Evolutionary conservation across 1,140 invertebrate genomes (phyloP), one percentile per base, ranked within the genome.

Genomic region (Globodera rostochiensis): DNA sequence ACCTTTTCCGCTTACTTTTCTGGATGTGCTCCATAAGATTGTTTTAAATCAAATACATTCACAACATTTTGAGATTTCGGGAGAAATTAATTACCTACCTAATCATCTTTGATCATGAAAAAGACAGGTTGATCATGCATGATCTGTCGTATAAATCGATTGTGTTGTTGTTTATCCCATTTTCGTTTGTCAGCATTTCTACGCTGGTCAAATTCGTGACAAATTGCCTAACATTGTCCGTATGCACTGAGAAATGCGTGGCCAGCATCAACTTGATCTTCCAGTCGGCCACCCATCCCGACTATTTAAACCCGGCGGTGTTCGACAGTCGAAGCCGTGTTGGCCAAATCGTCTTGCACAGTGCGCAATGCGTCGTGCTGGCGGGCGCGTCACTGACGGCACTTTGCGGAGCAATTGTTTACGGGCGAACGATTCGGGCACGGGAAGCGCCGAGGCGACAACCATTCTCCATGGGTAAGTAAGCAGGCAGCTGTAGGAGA

Each of bases 191-290:
- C 74, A 87, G 86, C 25, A 80, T 77, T 45, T 80, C 87, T 67
- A 78, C 84, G 21, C 86, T 83, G 36, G 64, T 81, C 19, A 83
- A 84, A 64, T 88, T 88, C 74, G 73, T 88, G 9, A 57, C 88
- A 45, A 87, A 86, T 53, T 76, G 87, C 11, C 64, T 87, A 47
- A 80, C 71, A 11, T 73, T 88, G n/a, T 80, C 84, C 19, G 80
- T 90, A 7, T 76, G 76, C 8, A 77, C 84, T 4, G 88, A 89
- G 77, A 90, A 89, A 73, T 77, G 85, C 8, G 80, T 85, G 46
- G 80, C 83, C 13, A 86, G 80, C n/a, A 80, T 86, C 36, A 88
- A 90, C 82, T 82, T 90, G 21, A 86, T 90, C 50, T 90, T 89
- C 70, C 88, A 89, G 74, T 89, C 88, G 19, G 83, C 81, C 36